Percentiles rank a stretch among this genome's conserved stretches.
These are phyloP conservation scores for Emydocephalus ijimae DNA, from an alignment of 2,113 vertebrate genomes.

Conservation along the genomic window DNA sequence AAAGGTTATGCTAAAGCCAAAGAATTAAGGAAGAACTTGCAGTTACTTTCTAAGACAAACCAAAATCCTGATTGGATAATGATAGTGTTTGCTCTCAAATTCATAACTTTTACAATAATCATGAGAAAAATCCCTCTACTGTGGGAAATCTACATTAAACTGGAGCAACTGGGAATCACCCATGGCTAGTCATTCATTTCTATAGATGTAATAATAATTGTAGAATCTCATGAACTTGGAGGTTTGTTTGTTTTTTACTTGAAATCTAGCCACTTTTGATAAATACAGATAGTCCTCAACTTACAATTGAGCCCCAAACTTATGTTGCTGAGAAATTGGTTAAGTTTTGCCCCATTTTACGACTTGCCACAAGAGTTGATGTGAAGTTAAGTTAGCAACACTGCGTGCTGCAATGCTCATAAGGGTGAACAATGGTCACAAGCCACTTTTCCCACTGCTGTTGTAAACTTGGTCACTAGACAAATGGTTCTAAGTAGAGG, in stretches of 20 bases:
- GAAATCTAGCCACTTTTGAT: not conserved
- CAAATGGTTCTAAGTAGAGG: no score
- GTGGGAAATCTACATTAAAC: slow-evolving; percentile 38
- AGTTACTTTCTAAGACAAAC: slow-evolving; percentile 57
- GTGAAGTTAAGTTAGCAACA: no score
- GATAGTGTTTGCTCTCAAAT: slow-evolving; percentile 53
- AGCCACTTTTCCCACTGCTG: no score
- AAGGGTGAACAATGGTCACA: no score
- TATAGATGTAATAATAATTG: not conserved
- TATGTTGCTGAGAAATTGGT: no score
- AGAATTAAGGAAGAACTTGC: slow-evolving; percentile 51
- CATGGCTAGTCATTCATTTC: not conserved
- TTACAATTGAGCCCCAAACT: no score
- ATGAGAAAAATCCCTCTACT: slow-evolving; percentile 51
- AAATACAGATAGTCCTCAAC: no score
- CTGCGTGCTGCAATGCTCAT: no score
- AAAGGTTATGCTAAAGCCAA: slow-evolving; percentile 37
- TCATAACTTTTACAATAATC: slow-evolving; percentile 50
- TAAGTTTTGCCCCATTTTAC: no score
- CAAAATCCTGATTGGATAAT: slow-evolving; percentile 59
- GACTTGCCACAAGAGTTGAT: no score
- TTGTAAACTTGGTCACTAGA: no score
- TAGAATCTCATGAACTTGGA: not conserved
- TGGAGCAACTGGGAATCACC: slow-evolving; percentile 42
- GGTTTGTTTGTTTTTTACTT: not conserved